A percentile compares a stretch with the other conserved stretches of the same genome.
phyloP scores from a whole-genome alignment of 1,140 invertebrate species.

The Maniola jurtina region DNA sequence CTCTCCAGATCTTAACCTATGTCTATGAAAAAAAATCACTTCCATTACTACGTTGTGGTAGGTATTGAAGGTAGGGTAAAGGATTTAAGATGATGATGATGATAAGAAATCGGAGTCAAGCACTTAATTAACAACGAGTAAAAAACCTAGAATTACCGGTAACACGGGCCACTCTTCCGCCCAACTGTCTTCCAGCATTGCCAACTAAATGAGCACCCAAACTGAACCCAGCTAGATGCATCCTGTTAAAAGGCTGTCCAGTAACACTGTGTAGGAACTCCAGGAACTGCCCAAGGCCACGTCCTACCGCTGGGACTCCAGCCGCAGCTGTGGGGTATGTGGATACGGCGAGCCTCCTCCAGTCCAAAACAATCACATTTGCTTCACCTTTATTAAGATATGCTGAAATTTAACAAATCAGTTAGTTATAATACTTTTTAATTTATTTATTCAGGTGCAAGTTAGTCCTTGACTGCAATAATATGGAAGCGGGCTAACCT shows the following conservation, averaged over 20 bases:
- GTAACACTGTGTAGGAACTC: conserved; percentile 45
- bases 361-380: conserved; percentile 49
- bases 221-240: conserved; percentile 94
- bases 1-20: too few species aligned
- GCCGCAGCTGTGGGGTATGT: conserved; percentile 40
- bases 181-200: conserved; percentile 80
- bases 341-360: conserved; percentile 42
- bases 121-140: not conserved
- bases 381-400: conserved; percentile 40
- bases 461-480: too few species aligned
- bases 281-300: conserved; percentile 69
- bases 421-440: too few species aligned
- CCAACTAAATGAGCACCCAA: conserved; percentile 94
- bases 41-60: too few species aligned
- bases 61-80: too few species aligned
- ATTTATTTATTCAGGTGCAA: too few species aligned
- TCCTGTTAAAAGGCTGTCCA: conserved; percentile 62
- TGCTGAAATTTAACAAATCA: conserved; percentile 33
- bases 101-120: not conserved
- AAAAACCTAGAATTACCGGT: conserved; percentile 44
- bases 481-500: too few species aligned
- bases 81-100: too few species aligned
- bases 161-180: conserved; percentile 46
- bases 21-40: too few species aligned
- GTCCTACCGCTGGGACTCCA: conserved; percentile 71